Base-by-base conservation (phyloP, 37 sponge, comb jelly and placozoan species). In the Oopsacas minuta region DNA sequence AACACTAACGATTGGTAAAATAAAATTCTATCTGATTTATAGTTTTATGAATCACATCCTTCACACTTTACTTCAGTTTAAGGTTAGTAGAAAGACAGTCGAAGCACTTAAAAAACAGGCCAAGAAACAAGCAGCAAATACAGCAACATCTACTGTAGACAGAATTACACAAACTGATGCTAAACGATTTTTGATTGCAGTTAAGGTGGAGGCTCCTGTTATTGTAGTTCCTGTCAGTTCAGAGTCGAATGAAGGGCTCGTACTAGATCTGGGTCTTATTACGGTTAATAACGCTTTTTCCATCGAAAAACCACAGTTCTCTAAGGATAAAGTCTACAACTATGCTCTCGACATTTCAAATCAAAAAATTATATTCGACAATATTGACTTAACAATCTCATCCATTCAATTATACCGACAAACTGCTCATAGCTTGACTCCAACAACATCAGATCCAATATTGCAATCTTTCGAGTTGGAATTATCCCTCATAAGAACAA, bases 251-350 rank as follows among this genome's bases (percentile, higher is more conserved):
- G 86, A 90, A 39, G 87, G 53, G 51, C 39, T 91, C 39, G 83
- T 91, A 87, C 37, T 91, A 36, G 87, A 91, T 86, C 52, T 91
- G 35, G 91, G 91, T 0, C 61, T 83, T 35, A 34, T 91, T 17
- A 36, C 36, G 38, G 39, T 91, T 23, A 39, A 81, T 38, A 91
- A 91, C 81, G 37, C 83, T 0, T 61, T 61, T 61, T 61, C 75
- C 22, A 10, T 61, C 28, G 75, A 61, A 61, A 61, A 61, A n/a
- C 75, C 75, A n/a, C 22, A 3, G 28, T 20, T 61, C 28, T 61
- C 28, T 61, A 7, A 20, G 75, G 22, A n/a, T 3, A 61, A 3
- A 61, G 75, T 32, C 28, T 61, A 25, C 28, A 34, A 3, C 5
- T 61, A 32, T 61, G 32, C 75, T 61, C 75, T 61, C 28, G 75